Percentiles rank a stretch among this genome's conserved stretches.
phyloP scores from a whole-genome alignment of 2,888 invertebrate species.

The Drosophila silvestris region DNA sequence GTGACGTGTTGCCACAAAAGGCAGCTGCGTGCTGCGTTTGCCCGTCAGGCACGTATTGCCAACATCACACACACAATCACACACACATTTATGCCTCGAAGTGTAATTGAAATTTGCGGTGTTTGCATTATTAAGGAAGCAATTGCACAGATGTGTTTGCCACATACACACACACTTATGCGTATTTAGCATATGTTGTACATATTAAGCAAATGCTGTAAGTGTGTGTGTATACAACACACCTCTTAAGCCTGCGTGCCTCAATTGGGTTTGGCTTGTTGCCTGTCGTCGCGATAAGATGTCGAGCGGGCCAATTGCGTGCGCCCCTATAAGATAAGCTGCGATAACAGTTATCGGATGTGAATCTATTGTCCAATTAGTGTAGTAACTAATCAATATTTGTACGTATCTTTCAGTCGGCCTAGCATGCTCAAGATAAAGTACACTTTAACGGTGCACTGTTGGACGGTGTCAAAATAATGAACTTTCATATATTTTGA shows the following conservation, averaged over 20 bases:
- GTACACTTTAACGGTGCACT: too few relatives aligned
- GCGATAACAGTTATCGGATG: neutral
- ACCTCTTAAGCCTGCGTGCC: too few relatives aligned
- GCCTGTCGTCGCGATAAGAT: neutral
- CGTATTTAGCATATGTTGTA: neutral
- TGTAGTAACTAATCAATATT: neutral
- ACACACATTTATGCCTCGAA: neutral
- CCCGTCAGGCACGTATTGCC: slow-evolving; percentile 25
- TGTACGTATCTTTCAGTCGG: neutral
- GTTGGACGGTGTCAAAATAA: neutral
- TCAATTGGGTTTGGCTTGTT: neutral
- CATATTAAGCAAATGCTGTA: neutral
- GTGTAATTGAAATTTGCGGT: slow-evolving; percentile 35
- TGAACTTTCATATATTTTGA: neutral
- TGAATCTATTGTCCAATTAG: neutral
- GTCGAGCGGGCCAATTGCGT: neutral
- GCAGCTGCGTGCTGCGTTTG: slow-evolving; percentile 12
- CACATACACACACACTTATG: slow-evolving; percentile 8
- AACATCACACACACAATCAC: neutral
- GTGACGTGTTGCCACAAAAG: slow-evolving; percentile 20
- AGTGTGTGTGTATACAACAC: neutral
- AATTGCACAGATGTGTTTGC: slow-evolving; percentile 20
- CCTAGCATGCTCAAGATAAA: neutral
- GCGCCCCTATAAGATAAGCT: slow-evolving; percentile 8
- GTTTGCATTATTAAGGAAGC: slow-evolving; percentile 29